phyloP scores from a whole-genome alignment of 2,113 vertebrate species.

The Tragelaphus buxtoni region DNA sequence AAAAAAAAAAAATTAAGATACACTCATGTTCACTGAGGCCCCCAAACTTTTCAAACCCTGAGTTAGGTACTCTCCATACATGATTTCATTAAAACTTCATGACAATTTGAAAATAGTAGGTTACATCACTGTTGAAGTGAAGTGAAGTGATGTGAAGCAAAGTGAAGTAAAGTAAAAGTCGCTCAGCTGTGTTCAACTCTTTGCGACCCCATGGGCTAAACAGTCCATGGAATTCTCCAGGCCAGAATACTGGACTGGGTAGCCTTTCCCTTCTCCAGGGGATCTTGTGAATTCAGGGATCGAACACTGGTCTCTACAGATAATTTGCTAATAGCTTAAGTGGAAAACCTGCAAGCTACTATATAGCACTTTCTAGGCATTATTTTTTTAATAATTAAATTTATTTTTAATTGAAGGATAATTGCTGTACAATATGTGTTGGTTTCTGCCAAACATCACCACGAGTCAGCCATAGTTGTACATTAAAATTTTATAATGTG shows the following conservation, averaged over 20 bases:
- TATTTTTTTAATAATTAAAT: neutral
- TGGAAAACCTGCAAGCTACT: neutral
- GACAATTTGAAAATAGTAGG: too few species aligned
- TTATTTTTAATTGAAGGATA: neutral
- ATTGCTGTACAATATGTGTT: neutral
- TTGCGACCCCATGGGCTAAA: too few species aligned
- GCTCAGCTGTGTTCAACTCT: too few species aligned
- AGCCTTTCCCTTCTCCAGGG: neutral
- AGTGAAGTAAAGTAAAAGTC: too few species aligned
- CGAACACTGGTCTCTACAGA: neutral
- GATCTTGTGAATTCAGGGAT: neutral
- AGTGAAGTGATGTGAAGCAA: too few species aligned
- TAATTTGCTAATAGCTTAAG: neutral
- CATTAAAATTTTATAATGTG: neutral
- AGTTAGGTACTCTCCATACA: too few species aligned
- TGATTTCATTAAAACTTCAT: too few species aligned
- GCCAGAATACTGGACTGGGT: neutral
- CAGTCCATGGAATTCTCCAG: too few species aligned
- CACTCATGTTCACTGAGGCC: too few species aligned
- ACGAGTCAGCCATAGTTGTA: neutral
- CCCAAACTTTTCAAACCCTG: too few species aligned
- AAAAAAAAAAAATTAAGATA: too few species aligned
- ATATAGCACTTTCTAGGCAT: neutral
- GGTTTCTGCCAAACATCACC: neutral
- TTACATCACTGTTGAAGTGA: too few species aligned